Evolutionary conservation across 2,888 invertebrate genomes (phyloP), one percentile per base, ranked within the genome.

Genomic region (Leptarthrus brevirostris): DNA sequence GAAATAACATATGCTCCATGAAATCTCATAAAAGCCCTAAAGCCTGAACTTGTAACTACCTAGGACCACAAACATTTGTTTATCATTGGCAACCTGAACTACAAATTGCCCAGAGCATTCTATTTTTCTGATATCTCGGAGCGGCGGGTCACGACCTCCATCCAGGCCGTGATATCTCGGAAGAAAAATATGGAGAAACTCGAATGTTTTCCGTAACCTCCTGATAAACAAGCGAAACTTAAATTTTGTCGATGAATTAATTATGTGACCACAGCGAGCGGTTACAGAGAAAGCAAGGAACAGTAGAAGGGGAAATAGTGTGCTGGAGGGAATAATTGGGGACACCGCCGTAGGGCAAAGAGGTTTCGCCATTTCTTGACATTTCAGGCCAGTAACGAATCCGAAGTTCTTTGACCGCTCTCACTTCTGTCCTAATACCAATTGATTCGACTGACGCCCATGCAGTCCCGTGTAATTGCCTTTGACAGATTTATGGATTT

Each of bases 401-500:
- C 40, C 40, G n/a, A 40, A 6, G 12, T 12, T 40, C 40, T 6
- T 40, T 40, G 40, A 40, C 40, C 18, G 30, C 44, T 44, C 22
- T 12, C 22, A 44, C 40, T n/a, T n/a, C 24, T 16, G 3, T 47
- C 64, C 64, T 66, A 66, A 66, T 47, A 14, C 26, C 64, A 66
- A 66, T 66, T 66, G 47, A 22, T 66, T 26, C 18, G 47, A 47
- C 10, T 66, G 44, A 47, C 64, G 64, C 64, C 64, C 64, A 44
- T 47, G 47, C 18, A 47, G 64, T 16, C 64, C 64, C 34, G 20
- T 24, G 64, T 66, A 66, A 66, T 66, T 66, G 64, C 64, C 64
- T 47, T 66, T 66, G 64, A 66, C 64, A 66, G 64, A 66, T 66
- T 66, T 66, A 66, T 66, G 64, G 64, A 66, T 66, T 66, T 66